Conservation (phyloP, 2,797 vertebrate species). For the Margarornis squamiger region DNA sequence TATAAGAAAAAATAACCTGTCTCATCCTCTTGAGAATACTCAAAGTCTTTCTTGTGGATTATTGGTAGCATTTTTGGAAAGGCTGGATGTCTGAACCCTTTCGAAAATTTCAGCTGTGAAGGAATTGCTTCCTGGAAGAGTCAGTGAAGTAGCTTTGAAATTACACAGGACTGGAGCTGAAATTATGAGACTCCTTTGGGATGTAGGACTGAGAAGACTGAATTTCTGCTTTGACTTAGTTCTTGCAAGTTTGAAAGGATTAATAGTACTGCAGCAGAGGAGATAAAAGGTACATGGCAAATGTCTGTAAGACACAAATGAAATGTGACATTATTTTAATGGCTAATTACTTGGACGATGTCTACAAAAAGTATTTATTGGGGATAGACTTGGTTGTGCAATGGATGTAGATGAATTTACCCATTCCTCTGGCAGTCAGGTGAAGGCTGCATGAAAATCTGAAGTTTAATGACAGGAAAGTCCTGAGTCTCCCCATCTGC, state of each 20-base stretch:
- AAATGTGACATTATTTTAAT: not conserved
- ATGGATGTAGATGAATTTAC: not conserved
- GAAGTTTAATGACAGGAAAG: not conserved
- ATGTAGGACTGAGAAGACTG: not conserved
- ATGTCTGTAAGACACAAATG: not conserved
- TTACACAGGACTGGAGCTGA: not conserved
- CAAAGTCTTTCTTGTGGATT: conserved; percentile 30
- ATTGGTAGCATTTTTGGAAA: conserved; percentile 12
- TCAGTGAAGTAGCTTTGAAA: conserved; percentile 33
- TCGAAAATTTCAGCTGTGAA: not conserved
- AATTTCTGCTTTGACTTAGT: conserved; percentile 12
- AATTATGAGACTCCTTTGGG: conserved; percentile 35
- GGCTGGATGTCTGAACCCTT: conserved; percentile 13
- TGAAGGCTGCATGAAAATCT: not conserved
- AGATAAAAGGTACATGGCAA: not conserved
- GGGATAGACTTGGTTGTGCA: not conserved
- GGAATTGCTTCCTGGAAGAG: conserved; percentile 30
- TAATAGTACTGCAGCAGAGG: not conserved
- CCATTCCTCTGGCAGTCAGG: not conserved
- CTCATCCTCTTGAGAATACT: conserved; percentile 16
- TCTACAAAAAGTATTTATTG: not conserved
- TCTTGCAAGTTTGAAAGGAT: conserved; percentile 28
- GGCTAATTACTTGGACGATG: not conserved
- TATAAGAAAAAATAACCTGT: conserved; percentile 32
- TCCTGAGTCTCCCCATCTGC: not conserved